Evolutionary conservation across 2,113 vertebrate genomes (phyloP), one percentile per base, ranked within the genome.

Genomic region (Empidonax traillii): DNA sequence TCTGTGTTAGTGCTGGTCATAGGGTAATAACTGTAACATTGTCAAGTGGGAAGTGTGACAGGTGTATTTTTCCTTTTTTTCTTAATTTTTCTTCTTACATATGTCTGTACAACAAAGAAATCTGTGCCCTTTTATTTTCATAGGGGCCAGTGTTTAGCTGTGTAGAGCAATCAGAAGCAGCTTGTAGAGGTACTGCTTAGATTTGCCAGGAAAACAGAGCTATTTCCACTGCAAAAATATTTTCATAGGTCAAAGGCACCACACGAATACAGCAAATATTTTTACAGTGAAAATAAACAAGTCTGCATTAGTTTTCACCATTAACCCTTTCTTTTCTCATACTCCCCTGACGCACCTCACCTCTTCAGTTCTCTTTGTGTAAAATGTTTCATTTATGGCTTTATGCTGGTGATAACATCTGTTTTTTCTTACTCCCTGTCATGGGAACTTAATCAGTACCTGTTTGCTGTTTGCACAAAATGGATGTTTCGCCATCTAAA

Each of bases 201-300:
- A 71, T 85, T 91, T 96, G 92, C 92, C 87, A 96, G 82, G 75
- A 96, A 93, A 88, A 94, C 79, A 81, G 85, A 96, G 68, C 92
- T 96, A 86, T 96, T 96, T 96, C 55, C 44, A 96, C 65, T 88
- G 75, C 69, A 90, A 93, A 95, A 96, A 94, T 97, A 94, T 96
- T 96, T 96, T 96, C 18, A 0, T 95, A 95, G 94, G 93, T 94
- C 93, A 96, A 37, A 96, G 79, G 82, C 87, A 90, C 68, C 86
- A 75, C 87, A 89, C 65, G 84, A 95, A 96, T 91, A 91, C 66
- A 89, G 78, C 81, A 94, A 94, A 96, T 96, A 92, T 96, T 96
- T 95, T 95, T 94, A 91, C 73, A 86, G 51, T 86, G 82, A 83
- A 93, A 97, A 95, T 84, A 96, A 95, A 89, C 85, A 94, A 86